Conservation (phyloP, 2,797 vertebrate genomes). For the Lepilemur ruficaudatus region DNA sequence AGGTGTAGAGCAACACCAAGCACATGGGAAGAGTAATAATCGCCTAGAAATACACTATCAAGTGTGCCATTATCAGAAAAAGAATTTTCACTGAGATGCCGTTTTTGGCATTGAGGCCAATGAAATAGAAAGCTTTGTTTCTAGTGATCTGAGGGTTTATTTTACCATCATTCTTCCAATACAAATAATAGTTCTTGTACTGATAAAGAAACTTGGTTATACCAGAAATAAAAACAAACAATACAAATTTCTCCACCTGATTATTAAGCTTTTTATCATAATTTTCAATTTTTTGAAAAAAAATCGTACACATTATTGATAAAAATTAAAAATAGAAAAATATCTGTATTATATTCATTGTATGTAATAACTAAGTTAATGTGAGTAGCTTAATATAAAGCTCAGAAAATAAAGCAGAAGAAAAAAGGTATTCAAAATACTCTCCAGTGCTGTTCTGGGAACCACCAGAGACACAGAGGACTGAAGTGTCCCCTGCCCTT, state of each 20-base stretch:
- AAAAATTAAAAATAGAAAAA: conserved; percentile 21
- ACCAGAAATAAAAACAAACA: conserved; percentile 14
- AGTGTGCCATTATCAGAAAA: background rate
- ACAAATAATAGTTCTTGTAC: background rate
- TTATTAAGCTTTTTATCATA: background rate
- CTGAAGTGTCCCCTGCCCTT: background rate
- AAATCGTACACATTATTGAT: background rate
- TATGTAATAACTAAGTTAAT: background rate
- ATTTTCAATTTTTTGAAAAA: background rate
- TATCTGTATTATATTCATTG: background rate
- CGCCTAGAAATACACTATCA: background rate
- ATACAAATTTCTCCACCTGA: background rate
- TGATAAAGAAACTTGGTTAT: background rate
- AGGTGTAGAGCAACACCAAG: background rate
- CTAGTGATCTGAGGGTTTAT: background rate
- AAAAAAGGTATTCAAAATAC: conserved; percentile 11
- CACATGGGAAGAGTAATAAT: background rate
- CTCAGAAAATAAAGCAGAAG: background rate
- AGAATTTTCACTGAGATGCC: background rate
- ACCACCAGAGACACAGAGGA: background rate
- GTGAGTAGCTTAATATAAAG: conserved; percentile 14
- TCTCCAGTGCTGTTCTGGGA: background rate
- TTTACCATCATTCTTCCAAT: background rate
- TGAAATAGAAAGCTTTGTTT: conserved; percentile 27
- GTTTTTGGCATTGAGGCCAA: background rate